A percentile compares a stretch with the other conserved stretches of the same genome.
These are phyloP conservation scores for Gopherus evgoodei DNA, from an alignment of 2,113 vertebrate genomes.

Conservation along the genomic window DNA sequence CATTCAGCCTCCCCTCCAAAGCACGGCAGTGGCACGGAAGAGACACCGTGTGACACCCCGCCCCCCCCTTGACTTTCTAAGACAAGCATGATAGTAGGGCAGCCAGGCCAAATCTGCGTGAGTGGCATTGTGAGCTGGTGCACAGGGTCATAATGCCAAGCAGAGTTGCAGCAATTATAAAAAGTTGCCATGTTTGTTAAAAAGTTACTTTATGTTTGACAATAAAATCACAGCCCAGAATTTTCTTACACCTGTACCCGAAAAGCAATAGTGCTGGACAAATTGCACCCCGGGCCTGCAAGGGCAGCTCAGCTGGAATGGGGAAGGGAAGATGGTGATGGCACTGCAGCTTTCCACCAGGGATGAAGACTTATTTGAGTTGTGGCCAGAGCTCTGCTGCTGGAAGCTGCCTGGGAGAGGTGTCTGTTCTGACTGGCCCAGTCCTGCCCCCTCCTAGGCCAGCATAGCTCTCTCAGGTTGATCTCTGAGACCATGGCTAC, in stretches of 20 bases:
- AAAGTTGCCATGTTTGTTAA: neutral
- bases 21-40: neutral
- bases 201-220: neutral
- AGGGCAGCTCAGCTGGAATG: neutral
- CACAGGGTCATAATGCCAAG: too few relatives aligned
- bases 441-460: constrained; percentile 17
- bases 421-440: neutral
- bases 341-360: constrained; percentile 18
- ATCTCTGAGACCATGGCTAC: neutral
- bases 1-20: neutral
- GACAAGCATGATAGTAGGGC: neutral
- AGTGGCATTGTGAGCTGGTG: neutral
- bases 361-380: neutral
- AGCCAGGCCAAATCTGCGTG: neutral
- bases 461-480: constrained; percentile 35
- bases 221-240: neutral
- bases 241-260: neutral
- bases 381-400: neutral
- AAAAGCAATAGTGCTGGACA: neutral
- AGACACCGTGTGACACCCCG: neutral
- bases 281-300: neutral
- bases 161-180: neutral
- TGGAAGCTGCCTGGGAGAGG: constrained; percentile 37
- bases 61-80: neutral
- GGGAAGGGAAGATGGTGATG: neutral